Conservation (phyloP, 2,888 invertebrate genomes). For the Aquatica leii region DNA sequence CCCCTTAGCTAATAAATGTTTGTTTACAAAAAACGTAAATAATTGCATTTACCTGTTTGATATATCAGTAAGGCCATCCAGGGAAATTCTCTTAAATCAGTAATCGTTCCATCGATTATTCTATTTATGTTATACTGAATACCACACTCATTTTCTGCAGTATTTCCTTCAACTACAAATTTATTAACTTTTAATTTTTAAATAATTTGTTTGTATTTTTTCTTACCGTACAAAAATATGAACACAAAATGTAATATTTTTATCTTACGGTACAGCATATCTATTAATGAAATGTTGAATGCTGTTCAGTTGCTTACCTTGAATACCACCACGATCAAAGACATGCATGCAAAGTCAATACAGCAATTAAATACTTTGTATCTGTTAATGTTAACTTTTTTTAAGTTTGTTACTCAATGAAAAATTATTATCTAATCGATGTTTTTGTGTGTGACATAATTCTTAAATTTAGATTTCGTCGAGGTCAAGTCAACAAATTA, state of each 20-base stretch:
- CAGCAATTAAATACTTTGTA: too few species aligned
- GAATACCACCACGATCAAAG: background rate
- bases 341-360: too few species aligned
- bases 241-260: background rate
- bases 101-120: constrained; percentile 69
- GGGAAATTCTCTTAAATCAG: constrained; percentile 59
- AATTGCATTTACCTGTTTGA: constrained; percentile 12
- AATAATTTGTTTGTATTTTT: background rate
- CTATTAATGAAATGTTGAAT: constrained; percentile 7
- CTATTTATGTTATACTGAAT: constrained; percentile 65
- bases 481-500: too few species aligned
- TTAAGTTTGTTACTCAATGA: too few species aligned
- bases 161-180: constrained; percentile 29
- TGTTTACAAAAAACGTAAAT: background rate
- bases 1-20: constrained; percentile 20
- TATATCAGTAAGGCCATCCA: constrained; percentile 50
- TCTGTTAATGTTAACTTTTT: too few species aligned
- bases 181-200: too few species aligned
- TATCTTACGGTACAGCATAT: background rate
- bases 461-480: too few species aligned
- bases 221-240: background rate
- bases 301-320: constrained; percentile 6
- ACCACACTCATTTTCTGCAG: constrained; percentile 62
- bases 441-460: too few species aligned
- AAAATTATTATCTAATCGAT: too few species aligned